A percentile compares a stretch with the other conserved stretches of the same genome.
These are phyloP conservation scores for Eupithecia vulgata DNA, from an alignment of 2,888 invertebrate species.

Conservation along the genomic window DNA sequence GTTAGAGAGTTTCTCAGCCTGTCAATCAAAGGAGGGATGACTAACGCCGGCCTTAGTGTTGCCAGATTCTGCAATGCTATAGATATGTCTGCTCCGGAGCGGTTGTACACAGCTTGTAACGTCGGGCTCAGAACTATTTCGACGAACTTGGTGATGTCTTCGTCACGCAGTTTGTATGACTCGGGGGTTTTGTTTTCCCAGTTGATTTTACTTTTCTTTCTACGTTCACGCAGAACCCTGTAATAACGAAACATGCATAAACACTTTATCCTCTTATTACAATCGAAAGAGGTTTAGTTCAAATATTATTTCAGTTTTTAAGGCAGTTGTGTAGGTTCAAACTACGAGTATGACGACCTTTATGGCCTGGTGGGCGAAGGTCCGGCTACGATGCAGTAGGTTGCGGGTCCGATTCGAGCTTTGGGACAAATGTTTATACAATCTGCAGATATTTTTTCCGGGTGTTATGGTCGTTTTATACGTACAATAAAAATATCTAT, in stretches of 20 bases:
- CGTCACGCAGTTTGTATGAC: conserved; percentile 88
- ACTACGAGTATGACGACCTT: too few species aligned
- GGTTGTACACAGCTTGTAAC: conserved; percentile 91
- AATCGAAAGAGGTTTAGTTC: not conserved
- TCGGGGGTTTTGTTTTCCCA: conserved; percentile 90
- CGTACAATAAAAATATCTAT: too few species aligned
- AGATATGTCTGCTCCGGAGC: conserved; percentile 86
- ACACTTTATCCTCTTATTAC: not conserved
- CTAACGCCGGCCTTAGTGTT: conserved; percentile 90
- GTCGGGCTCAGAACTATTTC: conserved; percentile 89
- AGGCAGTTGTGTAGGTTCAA: not conserved
- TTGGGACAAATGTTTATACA: too few species aligned
- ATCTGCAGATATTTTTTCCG: too few species aligned
- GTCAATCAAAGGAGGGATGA: conserved; percentile 93
- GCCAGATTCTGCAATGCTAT: conserved; percentile 90
- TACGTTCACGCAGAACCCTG: conserved; percentile 87
- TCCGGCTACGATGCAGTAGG: too few species aligned
- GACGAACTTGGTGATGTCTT: conserved; percentile 92
- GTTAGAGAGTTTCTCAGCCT: conserved; percentile 91
- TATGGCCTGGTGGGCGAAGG: too few species aligned
- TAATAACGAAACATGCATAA: not conserved
- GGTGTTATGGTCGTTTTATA: too few species aligned
- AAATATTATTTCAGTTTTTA: too few species aligned
- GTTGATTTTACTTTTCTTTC: conserved; percentile 78
- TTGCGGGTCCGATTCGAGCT: too few species aligned